Evolutionary conservation across 1,140 invertebrate genomes (phyloP), one percentile per base, ranked within the genome.

Genomic region (Parasteatoda tepidariorum): DNA sequence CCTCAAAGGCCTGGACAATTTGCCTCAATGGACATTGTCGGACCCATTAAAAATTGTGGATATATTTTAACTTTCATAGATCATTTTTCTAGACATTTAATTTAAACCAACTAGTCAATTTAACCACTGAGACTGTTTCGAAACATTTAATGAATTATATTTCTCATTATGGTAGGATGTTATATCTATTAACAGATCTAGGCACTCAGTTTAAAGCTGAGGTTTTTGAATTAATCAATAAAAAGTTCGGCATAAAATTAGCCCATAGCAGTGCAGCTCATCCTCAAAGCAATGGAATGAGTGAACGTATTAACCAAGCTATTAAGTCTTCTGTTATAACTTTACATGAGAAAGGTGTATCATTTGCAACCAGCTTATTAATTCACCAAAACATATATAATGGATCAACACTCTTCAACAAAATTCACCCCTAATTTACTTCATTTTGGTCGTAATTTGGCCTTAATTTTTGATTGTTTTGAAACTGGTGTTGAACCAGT

Each of bases 371-470:
- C 59, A 24, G 18, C 18, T 26, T 62, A 24, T 26, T 62, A 6
- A 6, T 62, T 62, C 59, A 62, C 59, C 59, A 62, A 6, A 62
- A 62, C 26, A 22, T 62, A 24, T 62, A 62, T 24, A 62, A 62
- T 24, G 59, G 59, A 11, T n/a, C 59, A 1, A 26, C 59, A 62
- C 59, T 26, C 59, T 9, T 15, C 18, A 9, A 62, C 59, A 26
- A 24, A 24, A n/a, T 62, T n/a, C 26, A 2, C 59, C 2, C 59
- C 59, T 11, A 62, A 62, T 24, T 24, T 62, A 15, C 59, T 62
- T n/a, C 59, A 62, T 26, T 62, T 62, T 62, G 59, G 59, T 22
- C 18, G 59, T 11, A 62, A 62, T 24, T 11, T 62, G 18, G 18
- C 59, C 15, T 24, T 62, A 11, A 22, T 62, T 26, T 62, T 62